Evolutionary conservation across 2,797 vertebrate species (phyloP), one percentile per base, ranked within the genome.

Genomic region (Acanthiza pusilla): DNA sequence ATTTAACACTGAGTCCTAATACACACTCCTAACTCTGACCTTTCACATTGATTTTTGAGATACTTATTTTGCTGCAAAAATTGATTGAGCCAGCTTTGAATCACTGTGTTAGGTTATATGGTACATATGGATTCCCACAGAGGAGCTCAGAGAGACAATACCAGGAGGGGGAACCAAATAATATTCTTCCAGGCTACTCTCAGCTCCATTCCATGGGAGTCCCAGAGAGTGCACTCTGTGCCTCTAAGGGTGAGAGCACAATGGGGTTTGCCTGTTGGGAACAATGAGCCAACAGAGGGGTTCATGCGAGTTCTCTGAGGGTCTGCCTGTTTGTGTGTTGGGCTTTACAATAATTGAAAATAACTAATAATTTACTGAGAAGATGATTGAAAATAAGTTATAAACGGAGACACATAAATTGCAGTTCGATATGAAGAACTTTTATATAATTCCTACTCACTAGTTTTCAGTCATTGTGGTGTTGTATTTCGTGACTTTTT

Each of bases 151-250:
- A 45, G 11, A 30, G 27, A 60, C 8, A 50, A 11, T 11, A 9
- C 23, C 29, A 38, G 40, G 6, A 78, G 11, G 11, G 15, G 16
- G 34, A 5, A 16, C 12, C 10, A 27, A 16, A 57, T 32, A 25
- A 27, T 29, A 25, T 10, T 26, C 32, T 78, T 3, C 25, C n/a
- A 27, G 26, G 1, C 4, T 21, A 22, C 5, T 58, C 5, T n/a
- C n/a, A 32, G 30, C 21, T 66, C 34, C 34, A 7, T 51, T 10
- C 30, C 0, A 0, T n/a, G 23, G 6, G 3, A 67, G 6, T 42
- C 45, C 13, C 36, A 51, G 10, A 2, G 13, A 36, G 38, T 60
- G 1, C 23, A 3, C 22, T 58, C 32, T 2, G 2, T 43, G 20
- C 6, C 6, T 57, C 27, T 26, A 4, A 27, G 11, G 8, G 9